Base-by-base conservation (phyloP, 2,113 vertebrate genomes). In the Lophochroa leadbeateri region DNA sequence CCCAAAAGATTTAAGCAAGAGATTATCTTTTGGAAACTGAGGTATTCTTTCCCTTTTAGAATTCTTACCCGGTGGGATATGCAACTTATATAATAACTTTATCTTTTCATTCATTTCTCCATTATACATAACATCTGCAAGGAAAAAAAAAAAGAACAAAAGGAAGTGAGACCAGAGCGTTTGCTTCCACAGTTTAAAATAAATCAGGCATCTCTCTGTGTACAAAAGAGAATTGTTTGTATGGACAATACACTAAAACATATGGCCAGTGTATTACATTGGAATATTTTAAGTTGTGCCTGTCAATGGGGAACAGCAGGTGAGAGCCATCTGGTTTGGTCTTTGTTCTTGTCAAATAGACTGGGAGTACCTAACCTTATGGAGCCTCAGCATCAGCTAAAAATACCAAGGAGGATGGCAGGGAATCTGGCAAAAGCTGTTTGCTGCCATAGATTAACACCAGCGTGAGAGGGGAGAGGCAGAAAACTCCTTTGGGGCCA, bases 71-170 rank as follows among this genome's bases (percentile, higher is more conserved):
- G 99, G 99, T 43, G 99, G 99, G 72, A 99, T 98, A 87, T 99
- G 99, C 52, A 99, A 98, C 53, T 98, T 98, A 92, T 99, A 99
- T 3, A 99, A 95, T 68, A 99, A 96, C 82, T 98, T 96, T 49
- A 99, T 98, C 91, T 99, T 99, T 97, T 99, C 99, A 87, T 98
- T 99, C 98, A 99, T 98, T 93, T 99, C 99, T 91, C 98, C 99
- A 60, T 99, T 98, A 96, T 99, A 99, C 97, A 99, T 98, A 44
- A 98, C 96, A 95, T 99, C 99, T 99, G 96, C 50, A 96, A 88
- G 63, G 44, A 46, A 46, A 60, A 70, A 37, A 37, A 53, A 55
- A 53, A 76, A 58, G 2, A 70, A 27, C 4, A 77, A 79, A 44
- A 94, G 49, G 87, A 93, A 94, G 75, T 53, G 13, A 82, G 84